A percentile compares a stretch with the other conserved stretches of the same genome.
Evolutionary conservation across 2,888 invertebrate genomes (phyloP).

Genomic region (Folsomia candida): DNA sequence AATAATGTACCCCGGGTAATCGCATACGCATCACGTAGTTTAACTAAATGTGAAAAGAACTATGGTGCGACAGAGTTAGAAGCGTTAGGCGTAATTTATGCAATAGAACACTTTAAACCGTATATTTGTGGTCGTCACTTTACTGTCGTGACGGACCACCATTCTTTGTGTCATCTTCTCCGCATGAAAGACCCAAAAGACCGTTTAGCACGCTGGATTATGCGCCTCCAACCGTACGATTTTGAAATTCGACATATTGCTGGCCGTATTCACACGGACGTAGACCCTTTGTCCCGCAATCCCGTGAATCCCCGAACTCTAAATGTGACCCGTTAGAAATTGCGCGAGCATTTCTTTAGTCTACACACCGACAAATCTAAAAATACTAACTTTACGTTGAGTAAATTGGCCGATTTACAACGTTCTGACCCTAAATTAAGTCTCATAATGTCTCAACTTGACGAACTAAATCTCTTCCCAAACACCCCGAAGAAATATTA

Average conservation of each 20-base stretch:
- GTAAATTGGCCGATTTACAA: no score
- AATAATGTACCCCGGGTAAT: no score
- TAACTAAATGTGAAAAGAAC: no score
- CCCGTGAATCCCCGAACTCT: constrained; percentile 15
- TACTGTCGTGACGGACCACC: constrained; percentile 53
- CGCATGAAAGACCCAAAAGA: constrained; percentile 36
- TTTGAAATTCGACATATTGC: no score
- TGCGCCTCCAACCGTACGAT: constrained; percentile 39
- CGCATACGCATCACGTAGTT: constrained; percentile 20
- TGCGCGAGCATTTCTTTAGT: neutral
- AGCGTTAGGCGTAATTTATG: constrained; percentile 53
- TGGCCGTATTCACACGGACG: no score
- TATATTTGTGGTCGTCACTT: no score
- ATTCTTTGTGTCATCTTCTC: constrained; percentile 46
- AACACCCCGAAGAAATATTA: neutral
- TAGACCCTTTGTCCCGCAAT: no score
- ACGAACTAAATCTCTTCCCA: neutral
- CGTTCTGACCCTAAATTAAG: no score
- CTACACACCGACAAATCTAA: neutral
- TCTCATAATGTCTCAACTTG: no score
- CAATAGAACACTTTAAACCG: no score
- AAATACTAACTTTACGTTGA: no score
- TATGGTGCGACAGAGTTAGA: constrained; percentile 54
- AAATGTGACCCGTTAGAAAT: neutral
- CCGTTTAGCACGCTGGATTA: constrained; percentile 34